phyloP scores from a whole-genome alignment of 2,113 vertebrate genomes.

The Scolopax mira region DNA sequence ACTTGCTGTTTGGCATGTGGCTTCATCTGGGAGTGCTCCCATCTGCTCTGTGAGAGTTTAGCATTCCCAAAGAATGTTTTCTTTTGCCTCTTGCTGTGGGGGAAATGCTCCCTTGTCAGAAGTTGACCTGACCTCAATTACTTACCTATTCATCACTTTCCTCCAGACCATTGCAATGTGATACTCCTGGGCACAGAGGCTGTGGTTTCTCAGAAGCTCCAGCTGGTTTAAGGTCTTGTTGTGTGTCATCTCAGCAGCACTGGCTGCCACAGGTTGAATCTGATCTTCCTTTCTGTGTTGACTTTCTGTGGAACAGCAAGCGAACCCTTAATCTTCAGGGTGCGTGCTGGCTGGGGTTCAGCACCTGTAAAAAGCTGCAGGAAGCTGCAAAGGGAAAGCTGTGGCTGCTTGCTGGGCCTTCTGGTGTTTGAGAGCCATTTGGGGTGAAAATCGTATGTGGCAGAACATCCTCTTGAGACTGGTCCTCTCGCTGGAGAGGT shows the following conservation, averaged over 20 bases:
- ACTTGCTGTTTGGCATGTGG: not conserved
- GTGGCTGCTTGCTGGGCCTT: not conserved
- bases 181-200: not conserved
- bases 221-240: not conserved
- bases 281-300: not conserved
- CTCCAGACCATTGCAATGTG: not conserved
- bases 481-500: not conserved
- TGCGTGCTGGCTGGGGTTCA: not conserved
- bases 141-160: slow-evolving; percentile 40
- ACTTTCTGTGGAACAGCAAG: not conserved
- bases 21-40: not conserved
- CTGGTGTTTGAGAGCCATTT: not conserved
- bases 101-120: slow-evolving; percentile 8
- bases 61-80: not conserved
- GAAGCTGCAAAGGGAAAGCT: not conserved
- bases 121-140: slow-evolving; percentile 29
- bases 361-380: not conserved
- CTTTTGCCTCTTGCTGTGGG: not conserved
- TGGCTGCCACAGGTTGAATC: not conserved
- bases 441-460: rapidly evolving
- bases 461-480: not conserved
- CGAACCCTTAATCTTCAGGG: not conserved
- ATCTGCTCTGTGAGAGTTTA: not conserved
- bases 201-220: not conserved
- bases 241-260: not conserved